Evolutionary conservation across 2,888 invertebrate genomes (phyloP).

Genomic region (Amiota communis): DNA sequence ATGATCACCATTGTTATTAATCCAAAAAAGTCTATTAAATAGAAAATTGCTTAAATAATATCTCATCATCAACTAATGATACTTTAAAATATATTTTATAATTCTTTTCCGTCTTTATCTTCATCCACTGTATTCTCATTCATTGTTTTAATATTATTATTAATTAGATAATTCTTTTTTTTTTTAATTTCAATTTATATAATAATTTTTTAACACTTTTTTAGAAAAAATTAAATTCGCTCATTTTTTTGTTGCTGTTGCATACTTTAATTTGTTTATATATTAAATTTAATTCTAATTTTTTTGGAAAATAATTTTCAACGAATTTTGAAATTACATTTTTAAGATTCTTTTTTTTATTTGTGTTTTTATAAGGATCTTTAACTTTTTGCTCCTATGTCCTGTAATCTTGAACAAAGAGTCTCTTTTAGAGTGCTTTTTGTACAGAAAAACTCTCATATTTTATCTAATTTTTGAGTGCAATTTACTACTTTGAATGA

Average conservation of each 20-base stretch:
- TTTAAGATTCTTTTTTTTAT: too few relatives aligned
- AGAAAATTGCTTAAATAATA: slow-evolving; percentile 61
- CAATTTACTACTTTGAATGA: background rate
- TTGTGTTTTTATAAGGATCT: too few relatives aligned
- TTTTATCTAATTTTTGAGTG: slow-evolving; percentile 9
- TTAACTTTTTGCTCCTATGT: background rate
- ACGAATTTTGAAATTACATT: background rate
- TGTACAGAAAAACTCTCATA: background rate
- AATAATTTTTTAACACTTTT: slow-evolving; percentile 28
- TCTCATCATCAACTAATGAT: slow-evolving; percentile 22
- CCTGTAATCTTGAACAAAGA: too few relatives aligned
- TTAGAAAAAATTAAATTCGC: slow-evolving; percentile 59
- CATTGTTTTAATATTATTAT: slow-evolving; percentile 27
- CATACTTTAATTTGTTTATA: slow-evolving; percentile 39
- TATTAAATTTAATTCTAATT: slow-evolving; percentile 35
- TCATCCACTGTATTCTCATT: slow-evolving; percentile 26
- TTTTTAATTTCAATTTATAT: too few relatives aligned
- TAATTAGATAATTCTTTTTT: background rate
- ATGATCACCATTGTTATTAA: slow-evolving; percentile 38
- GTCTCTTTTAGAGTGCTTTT: background rate
- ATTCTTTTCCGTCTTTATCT: slow-evolving; percentile 37
- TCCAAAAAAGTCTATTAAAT: slow-evolving; percentile 54
- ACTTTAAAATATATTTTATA: slow-evolving; percentile 26
- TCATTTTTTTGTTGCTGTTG: slow-evolving; percentile 45
- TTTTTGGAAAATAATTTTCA: slow-evolving; percentile 7